Evolutionary conservation across 2,113 vertebrate species (phyloP).

Genomic region (Charadrius vociferus): DNA sequence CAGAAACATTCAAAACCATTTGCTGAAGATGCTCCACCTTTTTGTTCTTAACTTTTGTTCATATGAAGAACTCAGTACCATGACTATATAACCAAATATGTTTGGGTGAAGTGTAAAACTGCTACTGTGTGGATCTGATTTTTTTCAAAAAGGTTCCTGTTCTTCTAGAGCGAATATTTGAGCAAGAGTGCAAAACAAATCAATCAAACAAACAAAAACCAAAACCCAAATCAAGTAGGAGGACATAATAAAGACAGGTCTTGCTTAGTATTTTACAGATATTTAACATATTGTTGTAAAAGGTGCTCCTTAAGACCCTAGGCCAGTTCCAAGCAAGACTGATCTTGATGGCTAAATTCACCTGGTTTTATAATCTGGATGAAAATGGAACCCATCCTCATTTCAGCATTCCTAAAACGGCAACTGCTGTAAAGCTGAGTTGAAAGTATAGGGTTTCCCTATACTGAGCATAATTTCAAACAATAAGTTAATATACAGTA

Average conservation of each 20-base stretch:
- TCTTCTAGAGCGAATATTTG: not conserved
- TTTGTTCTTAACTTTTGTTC: not conserved
- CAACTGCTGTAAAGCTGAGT: not conserved
- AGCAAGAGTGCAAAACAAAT: not conserved
- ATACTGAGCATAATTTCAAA: not conserved
- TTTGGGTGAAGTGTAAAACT: not conserved
- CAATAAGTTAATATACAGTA: not conserved
- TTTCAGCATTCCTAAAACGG: not conserved
- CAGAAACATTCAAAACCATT: not conserved
- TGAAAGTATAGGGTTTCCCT: not conserved
- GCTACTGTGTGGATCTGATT: not conserved
- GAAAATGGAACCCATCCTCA: not conserved
- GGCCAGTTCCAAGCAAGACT: not conserved
- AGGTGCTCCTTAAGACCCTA: not conserved
- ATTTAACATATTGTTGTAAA: not conserved
- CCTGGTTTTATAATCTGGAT: not conserved
- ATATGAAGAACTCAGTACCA: not conserved
- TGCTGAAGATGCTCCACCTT: not conserved
- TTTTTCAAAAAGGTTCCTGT: not conserved
- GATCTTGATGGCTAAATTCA: not conserved
- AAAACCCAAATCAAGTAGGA: not conserved
- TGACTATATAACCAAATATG: not conserved
- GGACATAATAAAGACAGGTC: not conserved
- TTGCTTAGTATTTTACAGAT: not conserved
- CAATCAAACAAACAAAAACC: not conserved